Conservation (phyloP, 2,113 vertebrate genomes). For the Oriolus oriolus region DNA sequence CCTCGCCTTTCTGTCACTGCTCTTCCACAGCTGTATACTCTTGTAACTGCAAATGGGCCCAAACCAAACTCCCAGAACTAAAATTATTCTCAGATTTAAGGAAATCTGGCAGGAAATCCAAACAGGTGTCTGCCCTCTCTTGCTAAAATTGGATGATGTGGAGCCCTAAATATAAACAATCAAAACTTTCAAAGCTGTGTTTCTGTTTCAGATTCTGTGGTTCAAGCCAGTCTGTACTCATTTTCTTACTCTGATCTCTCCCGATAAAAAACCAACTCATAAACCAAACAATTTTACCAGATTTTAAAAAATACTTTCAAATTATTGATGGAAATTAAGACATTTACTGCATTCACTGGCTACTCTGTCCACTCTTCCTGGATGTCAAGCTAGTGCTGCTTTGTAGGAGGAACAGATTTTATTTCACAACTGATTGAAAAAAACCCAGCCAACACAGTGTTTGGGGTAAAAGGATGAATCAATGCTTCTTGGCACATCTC, state of each 20-base stretch:
- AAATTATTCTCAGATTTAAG: neutral
- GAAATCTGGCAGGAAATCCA: conserved; percentile 18
- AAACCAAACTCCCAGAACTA: neutral
- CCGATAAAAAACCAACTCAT: neutral
- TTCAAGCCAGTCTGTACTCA: neutral
- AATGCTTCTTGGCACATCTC: neutral
- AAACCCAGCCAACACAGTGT: neutral
- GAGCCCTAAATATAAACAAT: neutral
- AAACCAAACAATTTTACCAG: neutral
- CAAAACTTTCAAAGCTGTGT: neutral
- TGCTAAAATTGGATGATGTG: rapidly evolving
- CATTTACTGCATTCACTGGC: neutral
- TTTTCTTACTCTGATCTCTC: neutral
- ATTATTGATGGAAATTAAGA: neutral
- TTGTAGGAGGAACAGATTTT: neutral
- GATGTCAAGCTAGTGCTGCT: neutral
- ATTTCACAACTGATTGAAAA: neutral
- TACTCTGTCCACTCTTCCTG: neutral
- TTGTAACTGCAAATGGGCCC: neutral
- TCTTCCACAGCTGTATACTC: neutral
- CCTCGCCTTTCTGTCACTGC: neutral
- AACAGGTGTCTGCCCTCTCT: conserved; percentile 12
- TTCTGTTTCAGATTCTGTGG: neutral
- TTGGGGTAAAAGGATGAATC: neutral
- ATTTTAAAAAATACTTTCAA: neutral